Evolutionary conservation across 37 sponge, comb jelly and placozoan species (phyloP).

Genomic region (Beroe ovata): DNA sequence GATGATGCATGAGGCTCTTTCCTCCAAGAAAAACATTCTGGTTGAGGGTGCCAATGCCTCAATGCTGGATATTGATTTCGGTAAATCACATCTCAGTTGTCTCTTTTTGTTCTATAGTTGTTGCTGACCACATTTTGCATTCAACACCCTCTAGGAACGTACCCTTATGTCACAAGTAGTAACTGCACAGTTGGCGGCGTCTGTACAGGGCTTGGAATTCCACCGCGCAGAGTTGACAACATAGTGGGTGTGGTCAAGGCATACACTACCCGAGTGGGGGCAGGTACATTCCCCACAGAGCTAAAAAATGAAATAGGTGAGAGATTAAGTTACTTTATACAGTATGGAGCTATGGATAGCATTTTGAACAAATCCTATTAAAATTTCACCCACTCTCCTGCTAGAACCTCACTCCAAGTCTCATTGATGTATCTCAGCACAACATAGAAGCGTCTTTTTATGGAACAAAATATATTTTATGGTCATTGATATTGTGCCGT

Average conservation of each 20-base stretch:
- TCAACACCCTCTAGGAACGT: constrained; percentile 75
- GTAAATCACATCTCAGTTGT: too few species aligned
- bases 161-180: constrained; percentile 95
- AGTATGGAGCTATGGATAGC: too few species aligned
- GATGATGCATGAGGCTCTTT: constrained; percentile 75
- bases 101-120: too few species aligned
- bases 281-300: constrained; percentile 91
- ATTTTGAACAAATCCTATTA: too few species aligned
- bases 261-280: constrained; percentile 96
- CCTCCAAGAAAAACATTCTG: constrained; percentile 74
- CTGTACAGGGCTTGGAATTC: constrained; percentile 93
- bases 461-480: too few species aligned
- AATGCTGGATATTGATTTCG: constrained; percentile 98
- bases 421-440: too few species aligned
- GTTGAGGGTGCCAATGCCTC: constrained; percentile 99
- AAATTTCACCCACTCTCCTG: too few species aligned
- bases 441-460: too few species aligned
- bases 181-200: constrained; percentile 92
- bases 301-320: constrained; percentile 73
- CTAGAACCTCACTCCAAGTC: too few species aligned
- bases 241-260: constrained; percentile 94
- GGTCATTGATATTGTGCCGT: too few species aligned
- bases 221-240: constrained; percentile 72
- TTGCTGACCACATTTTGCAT: too few species aligned
- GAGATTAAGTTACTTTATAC: too few species aligned